Evolutionary conservation across 2,797 vertebrate species (phyloP), one percentile per base, ranked within the genome.

Genomic region (Knipowitschia caucasica): DNA sequence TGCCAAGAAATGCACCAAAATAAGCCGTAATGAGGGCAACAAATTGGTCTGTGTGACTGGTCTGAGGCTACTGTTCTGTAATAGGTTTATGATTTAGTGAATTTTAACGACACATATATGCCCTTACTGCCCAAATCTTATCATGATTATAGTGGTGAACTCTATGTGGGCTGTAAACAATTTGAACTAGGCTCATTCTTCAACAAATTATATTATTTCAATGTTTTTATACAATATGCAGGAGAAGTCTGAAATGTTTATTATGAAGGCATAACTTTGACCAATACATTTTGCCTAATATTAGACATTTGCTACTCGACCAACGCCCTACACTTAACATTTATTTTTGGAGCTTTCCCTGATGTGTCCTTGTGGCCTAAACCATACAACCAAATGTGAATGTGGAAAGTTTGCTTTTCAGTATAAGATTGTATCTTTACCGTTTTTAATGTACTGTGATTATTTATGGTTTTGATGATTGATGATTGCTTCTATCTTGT

Each of bases 1-100:
- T 26, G 42, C 44, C 44, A 49, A 55, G 33, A 46, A 52, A 29
- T 21, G 15, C 58, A 40, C 20, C 7, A n/a, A 49, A 60, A 35
- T 24, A 53, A 29, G 25, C 42, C n/a, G n/a, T n/a, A n/a, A n/a
- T n/a, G n/a, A n/a, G n/a, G n/a, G n/a, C n/a, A n/a, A 4, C 3
- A 38, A 18, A 8, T 20, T 18, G 35, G 15, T 18, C 35, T 38
- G 15, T 38, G 17, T 18, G 36, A 38, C 36, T 38, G 18, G 36
- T 20, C 36, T 38, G 36, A 9, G 36, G 36, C 36, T 20, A n/a
- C n/a, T n/a, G 3, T 6, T 20, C 36, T 10, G 17, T 7, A 15
- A n/a, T 24, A 25, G 40, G 5, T 24, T 44, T 44, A 15, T 26
- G 23, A 44, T 8, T 25, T 3, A 9, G 12, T 6, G 15, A 1